Conservation (phyloP, 2,797 vertebrate genomes). For the Cottoperca gobio region DNA sequence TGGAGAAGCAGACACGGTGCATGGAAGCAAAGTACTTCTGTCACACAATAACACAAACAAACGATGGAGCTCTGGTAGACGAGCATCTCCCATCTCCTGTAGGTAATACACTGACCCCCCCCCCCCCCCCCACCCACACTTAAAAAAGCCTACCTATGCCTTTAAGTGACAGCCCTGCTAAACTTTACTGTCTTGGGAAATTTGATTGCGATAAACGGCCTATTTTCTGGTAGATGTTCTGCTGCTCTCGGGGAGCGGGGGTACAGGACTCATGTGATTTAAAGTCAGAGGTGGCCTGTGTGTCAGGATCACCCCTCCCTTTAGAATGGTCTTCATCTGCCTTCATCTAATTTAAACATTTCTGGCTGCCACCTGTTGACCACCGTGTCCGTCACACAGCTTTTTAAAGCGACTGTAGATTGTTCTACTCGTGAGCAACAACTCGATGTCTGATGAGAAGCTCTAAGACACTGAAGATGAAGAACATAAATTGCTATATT, state of each 20-base stretch:
- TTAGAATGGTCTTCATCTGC: neutral
- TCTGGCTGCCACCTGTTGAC: neutral
- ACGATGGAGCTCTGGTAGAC: too few relatives aligned
- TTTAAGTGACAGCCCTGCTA: constrained; percentile 5
- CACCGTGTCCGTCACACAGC: neutral
- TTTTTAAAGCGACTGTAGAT: neutral
- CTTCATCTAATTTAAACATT: neutral
- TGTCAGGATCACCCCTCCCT: neutral
- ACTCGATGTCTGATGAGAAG: neutral
- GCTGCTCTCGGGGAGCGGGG: neutral
- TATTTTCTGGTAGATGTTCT: neutral
- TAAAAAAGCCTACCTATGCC: too few relatives aligned
- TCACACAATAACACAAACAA: too few relatives aligned
- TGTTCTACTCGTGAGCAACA: neutral
- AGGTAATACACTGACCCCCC: too few relatives aligned
- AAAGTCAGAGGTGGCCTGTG: neutral
- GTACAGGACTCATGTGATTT: neutral
- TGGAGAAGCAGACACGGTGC: too few relatives aligned
- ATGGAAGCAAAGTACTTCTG: too few relatives aligned
- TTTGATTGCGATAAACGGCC: neutral
- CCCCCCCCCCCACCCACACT: too few relatives aligned
- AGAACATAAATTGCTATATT: too few relatives aligned
- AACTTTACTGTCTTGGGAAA: neutral
- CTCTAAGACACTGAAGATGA: too few relatives aligned
- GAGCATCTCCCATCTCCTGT: too few relatives aligned